Evolutionary conservation across 2,888 invertebrate species (phyloP).

Genomic region (Gastrophysa polygoni): DNA sequence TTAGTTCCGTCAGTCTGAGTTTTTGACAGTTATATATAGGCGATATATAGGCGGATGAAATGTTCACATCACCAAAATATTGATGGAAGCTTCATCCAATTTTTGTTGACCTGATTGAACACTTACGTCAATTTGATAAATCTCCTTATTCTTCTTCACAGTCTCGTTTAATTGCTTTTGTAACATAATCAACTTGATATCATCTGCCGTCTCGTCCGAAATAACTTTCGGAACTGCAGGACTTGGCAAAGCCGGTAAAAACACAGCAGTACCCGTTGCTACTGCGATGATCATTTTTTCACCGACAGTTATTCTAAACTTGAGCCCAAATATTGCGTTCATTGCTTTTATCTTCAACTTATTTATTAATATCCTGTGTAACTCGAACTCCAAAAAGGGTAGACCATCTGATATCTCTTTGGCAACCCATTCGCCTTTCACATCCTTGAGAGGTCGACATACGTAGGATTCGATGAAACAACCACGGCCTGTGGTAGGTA

Average conservation of each 20-base stretch:
- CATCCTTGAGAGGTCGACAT: constrained; percentile 77
- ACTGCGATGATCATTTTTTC: constrained; percentile 87
- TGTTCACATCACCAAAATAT: not conserved
- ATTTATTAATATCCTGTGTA: constrained; percentile 88
- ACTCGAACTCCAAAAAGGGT: constrained; percentile 94
- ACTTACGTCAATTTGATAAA: constrained; percentile 61
- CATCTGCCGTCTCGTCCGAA: constrained; percentile 69
- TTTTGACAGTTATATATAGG: no score
- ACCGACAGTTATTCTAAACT: constrained; percentile 74
- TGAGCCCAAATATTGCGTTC: constrained; percentile 91
- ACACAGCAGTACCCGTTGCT: constrained; percentile 87
- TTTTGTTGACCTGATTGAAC: not conserved
- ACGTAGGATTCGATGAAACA: constrained; percentile 77
- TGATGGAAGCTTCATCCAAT: not conserved
- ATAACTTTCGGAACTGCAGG: constrained; percentile 75
- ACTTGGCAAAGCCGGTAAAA: constrained; percentile 77
- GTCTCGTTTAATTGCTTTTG: constrained; percentile 74
- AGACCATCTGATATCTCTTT: constrained; percentile 94
- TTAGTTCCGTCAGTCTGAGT: no score
- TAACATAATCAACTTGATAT: constrained; percentile 69
- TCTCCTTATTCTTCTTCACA: constrained; percentile 73
- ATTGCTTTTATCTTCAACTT: constrained; percentile 93
- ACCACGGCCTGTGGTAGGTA: constrained; percentile 74
- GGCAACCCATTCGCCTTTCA: constrained; percentile 83
- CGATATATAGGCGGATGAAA: no score